Base-by-base conservation (phyloP, 2,113 vertebrate genomes). In the Syrrhaptes paradoxus region DNA sequence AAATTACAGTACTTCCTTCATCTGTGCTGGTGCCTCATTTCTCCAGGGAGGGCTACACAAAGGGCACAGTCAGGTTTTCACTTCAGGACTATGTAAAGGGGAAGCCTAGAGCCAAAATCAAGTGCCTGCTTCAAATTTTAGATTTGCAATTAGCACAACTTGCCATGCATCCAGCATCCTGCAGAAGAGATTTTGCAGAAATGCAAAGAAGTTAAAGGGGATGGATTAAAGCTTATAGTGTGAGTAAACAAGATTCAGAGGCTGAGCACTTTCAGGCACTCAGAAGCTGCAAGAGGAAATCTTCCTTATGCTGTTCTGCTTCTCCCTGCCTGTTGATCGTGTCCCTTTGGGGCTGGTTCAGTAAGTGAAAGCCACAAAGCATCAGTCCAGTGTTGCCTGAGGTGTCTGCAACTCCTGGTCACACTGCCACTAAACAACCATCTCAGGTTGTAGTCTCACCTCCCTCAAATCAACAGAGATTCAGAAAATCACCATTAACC, bases 341-440 rank as follows among this genome's bases (percentile, higher is more conserved):
- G 24, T 71, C 68, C 58, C 32, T 90, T 91, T 85, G 83, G 16
- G 49, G 25, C 24, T 91, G 55, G 41, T 67, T 95, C 85, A 83
- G 54, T 85, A 92, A 94, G 41, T 54, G 34, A 93, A 94, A 91
- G 26, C 58, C 38, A 63, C 46, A 63, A 95, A 89, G 52, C 80
- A 70, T 36, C 63, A 83, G 25, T 14, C 36, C 19, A 52, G 17
- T 8, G 21, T 51, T 66, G 48, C 61, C 36, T 34, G 87, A 79
- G 63, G 41, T 18, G 12, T 73, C 66, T 85, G 58, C 54, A 63
- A 6, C 20, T 81, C 21, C 32, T 31, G 36, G 55, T 57, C 74
- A 70, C 28, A 32, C 58, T 92, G 57, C 88, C 71, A 31, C 21
- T 74, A 41, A 75, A 63, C 52, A 85, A n/a, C 41, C 31, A 46